Base-by-base conservation (phyloP, 2,888 invertebrate species). In the Cremastobaeus sp. region DNA sequence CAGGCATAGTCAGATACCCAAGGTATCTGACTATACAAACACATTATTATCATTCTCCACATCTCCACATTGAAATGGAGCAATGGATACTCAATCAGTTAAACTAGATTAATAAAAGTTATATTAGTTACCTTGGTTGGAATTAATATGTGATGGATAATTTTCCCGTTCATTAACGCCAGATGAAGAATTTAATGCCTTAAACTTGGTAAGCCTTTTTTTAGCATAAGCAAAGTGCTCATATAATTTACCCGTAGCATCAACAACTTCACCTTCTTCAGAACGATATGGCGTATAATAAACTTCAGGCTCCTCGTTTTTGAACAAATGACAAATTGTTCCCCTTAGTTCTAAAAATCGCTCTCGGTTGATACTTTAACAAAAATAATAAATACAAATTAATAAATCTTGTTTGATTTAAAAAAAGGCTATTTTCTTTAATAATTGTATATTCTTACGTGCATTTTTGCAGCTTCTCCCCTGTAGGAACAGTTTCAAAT, bases 241-340 rank as follows among this genome's bases (percentile, higher is more conserved):
- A 1, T 18, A 17, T 3, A 50, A 35, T 30, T 12, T 20, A 6
- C 50, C 50, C 17, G 32, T 32, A 5, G 34, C 34, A n/a, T 34
- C 34, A 35, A 5, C 12, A 5, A 34, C 34, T 17, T 50, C 50
- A 20, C 50, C 50, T 17, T 50, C 34, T 50, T 50, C 50, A n/a
- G 4, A 34, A 2, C 50, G 18, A 11, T 20, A 50, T 17, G 34
- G 50, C 1, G 50, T 30, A 35, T 34, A 50, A 12, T 50, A 50
- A 2, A 50, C 50, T 20, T 50, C 50, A 1, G 50, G 50, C 8
- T 17, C 18, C 35, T 50, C 50, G 1, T 50, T 34, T 34, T 34
- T 18, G 11, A 50, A 50, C n/a, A 18, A 18, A 0, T 14, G 1
- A 5, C 50, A 50, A 2, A 50, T 12, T 35, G 20, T 20, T 8